A percentile compares a stretch with the other conserved stretches of the same genome.
phyloP scores from a whole-genome alignment of 2,113 vertebrate species.

The Lathamus discolor region DNA sequence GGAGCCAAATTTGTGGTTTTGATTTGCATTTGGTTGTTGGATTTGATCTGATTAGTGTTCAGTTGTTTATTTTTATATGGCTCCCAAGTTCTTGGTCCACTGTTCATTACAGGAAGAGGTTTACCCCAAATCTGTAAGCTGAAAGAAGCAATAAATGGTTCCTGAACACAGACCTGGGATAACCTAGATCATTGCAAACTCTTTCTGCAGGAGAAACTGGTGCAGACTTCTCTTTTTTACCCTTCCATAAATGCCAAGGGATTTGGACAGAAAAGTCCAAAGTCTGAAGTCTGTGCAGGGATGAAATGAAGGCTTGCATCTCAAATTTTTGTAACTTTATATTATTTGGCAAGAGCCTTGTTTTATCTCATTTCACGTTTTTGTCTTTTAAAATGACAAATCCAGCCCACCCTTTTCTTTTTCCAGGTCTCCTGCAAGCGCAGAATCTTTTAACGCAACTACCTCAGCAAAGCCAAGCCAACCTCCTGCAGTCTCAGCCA shows the following conservation, averaged over 20 bases:
- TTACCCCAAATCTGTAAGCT: not conserved
- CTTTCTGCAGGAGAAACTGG: not conserved
- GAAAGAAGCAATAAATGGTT: not conserved
- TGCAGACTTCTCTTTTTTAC: not conserved
- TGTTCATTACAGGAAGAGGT: not conserved
- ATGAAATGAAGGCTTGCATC: not conserved
- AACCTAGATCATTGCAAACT: not conserved
- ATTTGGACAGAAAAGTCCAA: not conserved
- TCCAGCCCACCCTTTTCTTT: not conserved
- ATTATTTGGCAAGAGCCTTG: not conserved
- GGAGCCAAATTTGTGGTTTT: not conserved
- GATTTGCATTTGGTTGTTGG: not conserved
- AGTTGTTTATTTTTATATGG: not conserved
- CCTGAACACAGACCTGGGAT: not conserved
- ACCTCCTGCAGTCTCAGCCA: conserved; percentile 98
- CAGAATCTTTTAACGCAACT: conserved; percentile 98
- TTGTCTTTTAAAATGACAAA: not conserved
- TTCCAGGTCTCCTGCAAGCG: conserved; percentile 92
- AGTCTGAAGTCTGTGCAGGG: not conserved
- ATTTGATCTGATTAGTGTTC: not conserved
- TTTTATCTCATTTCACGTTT: not conserved
- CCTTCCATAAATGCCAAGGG: not conserved
- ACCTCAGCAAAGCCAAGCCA: conserved; percentile 99
- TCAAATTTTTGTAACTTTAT: not conserved
- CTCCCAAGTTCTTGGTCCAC: not conserved